Evolutionary conservation across 1,140 invertebrate genomes (phyloP), one percentile per base, ranked within the genome.

Genomic region (Penaeus indicus): DNA sequence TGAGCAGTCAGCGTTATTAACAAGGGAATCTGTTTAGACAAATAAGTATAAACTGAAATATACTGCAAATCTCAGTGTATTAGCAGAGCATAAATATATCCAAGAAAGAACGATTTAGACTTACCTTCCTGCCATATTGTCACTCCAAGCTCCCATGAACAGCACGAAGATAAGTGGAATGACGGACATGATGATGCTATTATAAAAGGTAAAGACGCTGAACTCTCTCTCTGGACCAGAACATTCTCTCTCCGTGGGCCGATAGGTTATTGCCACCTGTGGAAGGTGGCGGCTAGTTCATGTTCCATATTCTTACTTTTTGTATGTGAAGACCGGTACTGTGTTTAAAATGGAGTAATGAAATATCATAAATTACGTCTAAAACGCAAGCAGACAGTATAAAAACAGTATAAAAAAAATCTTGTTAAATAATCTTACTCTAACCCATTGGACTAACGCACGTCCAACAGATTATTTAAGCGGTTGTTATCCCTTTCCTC

Each of bases 111-210:
- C 38, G 18, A 5, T 62, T 27, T 54, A 38, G 38, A 78, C 54
- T 79, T 0, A 89, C 87, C 69, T 89, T 89, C 22, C 87, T 22
- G 18, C 87, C 87, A 75, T 89, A 89, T 67, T 84, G 61, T 89
- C 87, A 61, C 87, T 89, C 87, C 87, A 89, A 32, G 87, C 87
- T 19, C 87, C 87, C 87, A 89, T 89, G 60, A 89, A 89, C 60
- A 89, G 81, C 38, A 89, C 83, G 81, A 89, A 89, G 27, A 89
- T 38, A 38, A 89, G 64, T 5, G 87, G 81, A 22, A 89, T 75
- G 19, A 81, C 69, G 5, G 87, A 89, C 69, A 81, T 77, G 32
- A 89, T 84, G 54, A 89, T 89, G 62, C 87, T 81, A 64, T 89
- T 81, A 63, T 89, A 89, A 38, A 89, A 89, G 16, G 87, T 64